Evolutionary conservation across 2,113 vertebrate genomes (phyloP).

Genomic region (Periophthalmus modestus): DNA sequence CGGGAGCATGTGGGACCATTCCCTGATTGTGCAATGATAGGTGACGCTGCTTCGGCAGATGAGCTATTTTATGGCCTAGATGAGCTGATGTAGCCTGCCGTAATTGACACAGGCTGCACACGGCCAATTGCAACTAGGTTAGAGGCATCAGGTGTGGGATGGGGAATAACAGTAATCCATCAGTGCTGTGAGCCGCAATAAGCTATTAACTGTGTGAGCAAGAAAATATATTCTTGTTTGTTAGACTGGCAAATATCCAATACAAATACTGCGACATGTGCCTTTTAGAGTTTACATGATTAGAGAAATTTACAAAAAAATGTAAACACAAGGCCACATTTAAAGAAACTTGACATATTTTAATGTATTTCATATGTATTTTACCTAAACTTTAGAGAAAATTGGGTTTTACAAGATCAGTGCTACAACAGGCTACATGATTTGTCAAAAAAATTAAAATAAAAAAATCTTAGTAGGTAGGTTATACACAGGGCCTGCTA

Average conservation of each 20-base stretch:
- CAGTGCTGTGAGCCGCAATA: conserved; percentile 25
- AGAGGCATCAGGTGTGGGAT: conserved; percentile 34
- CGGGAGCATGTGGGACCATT: background rate
- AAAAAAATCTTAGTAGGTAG: background rate
- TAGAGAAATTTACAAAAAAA: too few relatives aligned
- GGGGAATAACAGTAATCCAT: conserved; percentile 60
- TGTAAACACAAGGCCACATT: background rate
- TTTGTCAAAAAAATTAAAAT: background rate
- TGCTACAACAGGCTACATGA: background rate
- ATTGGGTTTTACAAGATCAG: too few relatives aligned
- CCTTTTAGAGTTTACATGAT: background rate
- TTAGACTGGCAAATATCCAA: conserved; percentile 16
- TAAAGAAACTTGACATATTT: background rate
- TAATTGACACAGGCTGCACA: conserved; percentile 32
- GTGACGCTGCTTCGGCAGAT: conserved; percentile 16
- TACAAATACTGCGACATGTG: conserved; percentile 7
- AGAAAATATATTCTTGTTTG: conserved; percentile 19
- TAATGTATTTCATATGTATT: too few relatives aligned
- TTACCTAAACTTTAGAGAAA: too few relatives aligned
- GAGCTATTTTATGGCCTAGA: conserved; percentile 46
- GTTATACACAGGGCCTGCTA: background rate
- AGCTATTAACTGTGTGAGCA: conserved; percentile 2
- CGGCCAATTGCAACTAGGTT: conserved; percentile 26
- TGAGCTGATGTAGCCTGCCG: conserved; percentile 36
- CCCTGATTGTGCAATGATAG: conserved; percentile 20